Evolutionary conservation across 2,888 invertebrate species (phyloP).

Genomic region (Acanthosepion esculentum): DNA sequence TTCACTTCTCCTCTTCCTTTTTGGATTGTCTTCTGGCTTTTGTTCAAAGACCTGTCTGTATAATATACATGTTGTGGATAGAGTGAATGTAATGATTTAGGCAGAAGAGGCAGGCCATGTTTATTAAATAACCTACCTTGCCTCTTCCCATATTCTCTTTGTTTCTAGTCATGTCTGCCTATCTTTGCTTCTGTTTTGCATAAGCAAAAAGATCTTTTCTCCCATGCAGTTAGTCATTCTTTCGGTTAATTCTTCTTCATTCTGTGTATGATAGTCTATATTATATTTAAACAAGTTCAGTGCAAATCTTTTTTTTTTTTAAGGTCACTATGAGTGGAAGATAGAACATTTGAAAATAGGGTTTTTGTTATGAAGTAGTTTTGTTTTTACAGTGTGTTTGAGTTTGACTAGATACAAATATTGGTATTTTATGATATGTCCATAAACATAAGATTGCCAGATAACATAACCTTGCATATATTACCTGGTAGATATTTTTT

Average conservation of each 20-base stretch:
- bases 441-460: too few species aligned
- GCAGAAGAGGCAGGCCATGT: neutral
- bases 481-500: too few species aligned
- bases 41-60: neutral
- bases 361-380: too few species aligned
- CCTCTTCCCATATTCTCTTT: neutral
- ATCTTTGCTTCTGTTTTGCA: neutral
- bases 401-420: too few species aligned
- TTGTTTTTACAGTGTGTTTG: too few species aligned
- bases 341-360: too few species aligned
- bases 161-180: neutral
- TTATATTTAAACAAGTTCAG: too few species aligned
- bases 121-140: neutral
- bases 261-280: neutral
- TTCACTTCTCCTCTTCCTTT: too few species aligned
- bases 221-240: neutral
- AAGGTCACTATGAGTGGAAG: too few species aligned
- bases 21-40: neutral
- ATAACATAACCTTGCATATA: too few species aligned
- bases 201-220: neutral
- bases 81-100: neutral
- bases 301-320: too few species aligned
- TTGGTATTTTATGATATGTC: too few species aligned
- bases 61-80: neutral
- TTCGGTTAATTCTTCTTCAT: neutral